phyloP scores from a whole-genome alignment of 2,888 invertebrate genomes.

The Cantharis lateralis region DNA sequence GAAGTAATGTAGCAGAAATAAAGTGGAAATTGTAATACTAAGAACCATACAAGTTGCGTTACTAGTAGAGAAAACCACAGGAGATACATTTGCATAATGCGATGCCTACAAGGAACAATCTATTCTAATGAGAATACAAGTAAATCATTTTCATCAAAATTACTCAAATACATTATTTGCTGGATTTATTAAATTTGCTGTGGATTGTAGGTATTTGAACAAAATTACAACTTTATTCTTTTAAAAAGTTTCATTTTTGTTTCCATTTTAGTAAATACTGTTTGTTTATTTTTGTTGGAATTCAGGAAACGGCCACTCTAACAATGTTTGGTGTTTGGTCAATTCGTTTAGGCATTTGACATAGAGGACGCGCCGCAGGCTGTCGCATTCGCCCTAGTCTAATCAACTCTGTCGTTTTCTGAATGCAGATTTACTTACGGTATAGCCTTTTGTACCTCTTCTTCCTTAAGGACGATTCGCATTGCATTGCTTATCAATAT shows the following conservation, averaged over 20 bases:
- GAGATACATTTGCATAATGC: slow-evolving; percentile 50
- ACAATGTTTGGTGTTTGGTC: slow-evolving; percentile 55
- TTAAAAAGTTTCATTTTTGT: slow-evolving; percentile 28
- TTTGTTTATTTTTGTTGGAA: slow-evolving; percentile 45
- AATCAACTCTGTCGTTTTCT: slow-evolving; percentile 43
- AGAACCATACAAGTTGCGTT: slow-evolving; percentile 40
- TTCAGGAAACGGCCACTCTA: slow-evolving; percentile 49
- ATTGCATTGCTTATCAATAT: not conserved
- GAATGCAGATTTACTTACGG: slow-evolving; percentile 39
- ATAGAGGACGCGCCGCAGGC: slow-evolving; percentile 43
- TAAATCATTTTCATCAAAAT: slow-evolving; percentile 16
- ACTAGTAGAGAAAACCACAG: slow-evolving; percentile 42
- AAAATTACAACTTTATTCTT: not conserved
- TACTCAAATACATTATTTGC: slow-evolving; percentile 4
- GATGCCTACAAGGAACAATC: slow-evolving; percentile 38
- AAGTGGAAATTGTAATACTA: slow-evolving; percentile 41
- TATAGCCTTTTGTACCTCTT: not conserved
- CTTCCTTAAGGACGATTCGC: not conserved
- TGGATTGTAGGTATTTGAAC: not conserved
- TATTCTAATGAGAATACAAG: slow-evolving; percentile 30
- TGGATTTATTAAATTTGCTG: slow-evolving; percentile 7
- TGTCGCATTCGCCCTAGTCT: slow-evolving; percentile 37
- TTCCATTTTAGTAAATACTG: slow-evolving; percentile 31
- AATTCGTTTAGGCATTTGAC: slow-evolving; percentile 53
- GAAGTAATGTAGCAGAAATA: slow-evolving; percentile 47